phyloP scores from a whole-genome alignment of 2,797 vertebrate species.

The Lophura swinhoii region DNA sequence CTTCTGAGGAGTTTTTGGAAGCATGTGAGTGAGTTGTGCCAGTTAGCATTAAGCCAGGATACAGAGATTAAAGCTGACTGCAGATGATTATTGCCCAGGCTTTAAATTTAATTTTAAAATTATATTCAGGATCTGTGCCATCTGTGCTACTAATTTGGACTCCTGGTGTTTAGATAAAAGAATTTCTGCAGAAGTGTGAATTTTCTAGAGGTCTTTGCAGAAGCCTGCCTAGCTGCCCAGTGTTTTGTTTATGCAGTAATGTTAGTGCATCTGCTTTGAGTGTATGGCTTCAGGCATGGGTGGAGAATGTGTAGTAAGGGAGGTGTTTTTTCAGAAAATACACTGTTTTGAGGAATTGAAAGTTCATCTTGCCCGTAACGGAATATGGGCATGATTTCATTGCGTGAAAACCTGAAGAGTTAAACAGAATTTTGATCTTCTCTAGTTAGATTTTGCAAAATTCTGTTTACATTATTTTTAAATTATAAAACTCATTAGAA shows the following conservation, averaged over 20 bases:
- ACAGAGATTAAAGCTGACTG: conserved; percentile 39
- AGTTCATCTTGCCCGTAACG: not conserved
- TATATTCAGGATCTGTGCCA: not conserved
- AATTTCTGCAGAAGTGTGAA: not conserved
- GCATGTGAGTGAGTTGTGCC: not conserved
- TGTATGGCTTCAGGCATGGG: not conserved
- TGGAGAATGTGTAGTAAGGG: not conserved
- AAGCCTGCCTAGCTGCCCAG: not conserved
- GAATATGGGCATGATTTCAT: not conserved
- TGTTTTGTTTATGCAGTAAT: not conserved
- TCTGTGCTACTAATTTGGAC: not conserved
- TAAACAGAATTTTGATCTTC: not conserved
- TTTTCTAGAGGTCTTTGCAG: not conserved
- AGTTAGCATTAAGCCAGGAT: conserved; percentile 13
- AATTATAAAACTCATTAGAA: not conserved
- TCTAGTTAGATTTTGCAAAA: not conserved
- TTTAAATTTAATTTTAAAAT: conserved; percentile 13
- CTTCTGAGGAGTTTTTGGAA: conserved; percentile 40
- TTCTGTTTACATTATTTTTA: not conserved
- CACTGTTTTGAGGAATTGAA: not conserved
- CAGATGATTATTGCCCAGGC: not conserved
- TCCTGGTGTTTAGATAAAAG: not conserved
- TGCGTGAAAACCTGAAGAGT: not conserved
- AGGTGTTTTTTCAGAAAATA: not conserved
- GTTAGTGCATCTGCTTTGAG: not conserved